A percentile compares a stretch with the other conserved stretches of the same genome.
Conservation (phyloP, 2,113 vertebrate species). For the Plecturocebus donacophilus region DNA sequence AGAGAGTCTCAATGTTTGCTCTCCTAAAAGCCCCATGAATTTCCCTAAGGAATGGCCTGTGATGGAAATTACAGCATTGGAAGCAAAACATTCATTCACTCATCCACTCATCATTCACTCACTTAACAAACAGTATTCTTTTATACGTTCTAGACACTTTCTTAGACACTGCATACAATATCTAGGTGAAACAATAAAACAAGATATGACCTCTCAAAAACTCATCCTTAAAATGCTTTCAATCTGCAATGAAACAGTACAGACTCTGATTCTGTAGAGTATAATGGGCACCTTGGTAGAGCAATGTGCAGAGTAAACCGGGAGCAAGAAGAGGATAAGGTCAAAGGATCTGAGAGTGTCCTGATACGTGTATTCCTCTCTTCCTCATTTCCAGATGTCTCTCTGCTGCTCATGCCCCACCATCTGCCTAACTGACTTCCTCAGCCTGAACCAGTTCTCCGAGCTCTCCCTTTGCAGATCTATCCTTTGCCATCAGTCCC, state of each 20-base stretch:
- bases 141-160: background rate
- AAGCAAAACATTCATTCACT: conserved; percentile 20
- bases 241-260: background rate
- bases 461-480: background rate
- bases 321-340: background rate
- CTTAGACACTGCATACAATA: no score
- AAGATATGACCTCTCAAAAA: background rate
- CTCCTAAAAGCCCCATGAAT: background rate
- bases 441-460: background rate
- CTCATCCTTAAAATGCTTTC: background rate
- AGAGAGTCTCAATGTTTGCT: background rate
- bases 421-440: background rate
- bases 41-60: background rate
- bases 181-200: background rate
- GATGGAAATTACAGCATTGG: background rate
- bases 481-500: background rate
- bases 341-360: background rate
- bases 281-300: background rate
- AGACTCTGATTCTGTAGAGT: background rate
- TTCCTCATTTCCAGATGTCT: background rate
- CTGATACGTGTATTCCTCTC: background rate
- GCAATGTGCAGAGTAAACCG: background rate
- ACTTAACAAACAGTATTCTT: background rate
- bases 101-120: background rate
- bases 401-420: background rate